phyloP scores from a whole-genome alignment of 2,888 invertebrate species.

The Oligia fasciuncula region DNA sequence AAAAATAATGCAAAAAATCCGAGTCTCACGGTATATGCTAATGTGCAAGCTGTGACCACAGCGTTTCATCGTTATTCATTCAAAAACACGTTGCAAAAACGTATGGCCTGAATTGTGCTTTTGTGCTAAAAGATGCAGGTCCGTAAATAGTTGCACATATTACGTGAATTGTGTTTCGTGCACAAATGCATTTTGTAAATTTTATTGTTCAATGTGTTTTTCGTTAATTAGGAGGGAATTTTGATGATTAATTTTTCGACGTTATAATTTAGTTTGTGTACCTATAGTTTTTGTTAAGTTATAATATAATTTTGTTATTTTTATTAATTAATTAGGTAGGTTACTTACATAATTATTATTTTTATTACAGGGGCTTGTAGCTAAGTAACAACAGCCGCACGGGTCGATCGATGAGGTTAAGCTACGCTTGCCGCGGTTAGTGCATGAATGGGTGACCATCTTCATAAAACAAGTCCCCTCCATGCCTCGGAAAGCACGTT shows the following conservation, averaged over 20 bases:
- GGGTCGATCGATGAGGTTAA: no score
- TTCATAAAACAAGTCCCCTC: no score
- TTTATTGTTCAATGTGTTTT: background rate
- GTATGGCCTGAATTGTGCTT: conserved; percentile 61
- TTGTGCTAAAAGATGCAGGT: conserved; percentile 59
- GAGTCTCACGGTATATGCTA: conserved; percentile 57
- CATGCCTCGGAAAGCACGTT: no score
- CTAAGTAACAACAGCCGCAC: no score
- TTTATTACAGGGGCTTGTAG: no score
- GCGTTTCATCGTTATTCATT: conserved; percentile 68
- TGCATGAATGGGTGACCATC: no score
- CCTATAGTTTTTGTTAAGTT: no score
- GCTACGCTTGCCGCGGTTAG: no score
- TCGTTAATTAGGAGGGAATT: background rate
- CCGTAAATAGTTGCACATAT: conserved; percentile 26
- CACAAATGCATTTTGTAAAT: background rate
- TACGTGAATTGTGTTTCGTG: background rate
- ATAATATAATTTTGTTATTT: no score
- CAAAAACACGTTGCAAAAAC: conserved; percentile 68
- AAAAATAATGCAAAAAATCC: conserved; percentile 35
- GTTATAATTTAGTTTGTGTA: no score
- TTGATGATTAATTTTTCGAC: background rate
- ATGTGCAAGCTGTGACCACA: conserved; percentile 64
- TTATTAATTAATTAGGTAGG: no score
- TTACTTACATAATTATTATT: no score